These are phyloP conservation scores for Apamea monoglypha DNA, from an alignment of 2,888 invertebrate species.

Conservation along the genomic window DNA sequence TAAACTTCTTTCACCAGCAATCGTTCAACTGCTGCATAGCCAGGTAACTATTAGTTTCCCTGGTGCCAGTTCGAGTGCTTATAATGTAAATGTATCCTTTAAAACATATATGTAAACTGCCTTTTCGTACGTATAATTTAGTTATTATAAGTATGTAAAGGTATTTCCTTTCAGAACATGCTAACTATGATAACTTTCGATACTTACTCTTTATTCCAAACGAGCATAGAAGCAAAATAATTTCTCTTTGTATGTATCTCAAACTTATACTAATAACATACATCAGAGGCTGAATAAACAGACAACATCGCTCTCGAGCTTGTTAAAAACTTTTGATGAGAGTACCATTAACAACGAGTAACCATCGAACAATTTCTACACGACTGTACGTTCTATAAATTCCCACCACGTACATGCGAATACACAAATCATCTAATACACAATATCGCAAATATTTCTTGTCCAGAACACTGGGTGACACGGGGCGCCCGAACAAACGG, in stretches of 20 bases:
- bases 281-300: slow-evolving; percentile 56
- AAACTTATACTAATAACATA: slow-evolving; percentile 56
- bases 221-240: slow-evolving; percentile 32
- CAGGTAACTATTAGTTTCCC: neutral
- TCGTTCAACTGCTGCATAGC: neutral
- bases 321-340: slow-evolving; percentile 70
- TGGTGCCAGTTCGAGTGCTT: neutral
- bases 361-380: slow-evolving; percentile 68
- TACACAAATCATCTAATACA: slow-evolving; percentile 89
- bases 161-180: neutral
- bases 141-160: neutral
- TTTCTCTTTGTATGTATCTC: slow-evolving; percentile 41
- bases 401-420: slow-evolving; percentile 82
- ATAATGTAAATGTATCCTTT: neutral
- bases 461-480: slow-evolving; percentile 87
- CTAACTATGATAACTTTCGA: neutral
- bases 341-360: slow-evolving; percentile 62
- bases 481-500: slow-evolving; percentile 82
- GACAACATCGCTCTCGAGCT: slow-evolving; percentile 56
- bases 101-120: neutral
- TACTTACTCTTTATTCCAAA: slow-evolving; percentile 9
- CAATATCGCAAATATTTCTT: slow-evolving; percentile 89
- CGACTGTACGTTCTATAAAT: slow-evolving; percentile 78
- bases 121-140: neutral
- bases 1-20: neutral